phyloP scores from a whole-genome alignment of 2,888 invertebrate species.

The Volucella zonaria region DNA sequence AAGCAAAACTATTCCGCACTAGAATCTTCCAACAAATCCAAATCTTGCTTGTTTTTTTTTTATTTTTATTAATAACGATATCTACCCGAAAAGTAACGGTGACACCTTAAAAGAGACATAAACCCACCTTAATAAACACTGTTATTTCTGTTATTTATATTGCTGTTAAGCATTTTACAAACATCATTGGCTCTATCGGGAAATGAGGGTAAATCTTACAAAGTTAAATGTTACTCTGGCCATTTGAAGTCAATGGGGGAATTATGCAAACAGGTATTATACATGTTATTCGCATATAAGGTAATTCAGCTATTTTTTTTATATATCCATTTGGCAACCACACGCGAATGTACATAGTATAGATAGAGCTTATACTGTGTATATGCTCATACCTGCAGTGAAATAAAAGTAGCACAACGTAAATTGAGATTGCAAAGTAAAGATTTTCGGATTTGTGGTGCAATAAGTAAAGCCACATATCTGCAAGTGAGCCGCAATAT shows the following conservation, averaged over 20 bases:
- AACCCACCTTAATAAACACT: no score
- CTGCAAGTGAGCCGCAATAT: constrained; percentile 58
- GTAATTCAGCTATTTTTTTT: constrained; percentile 41
- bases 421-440: constrained; percentile 37
- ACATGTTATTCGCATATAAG: constrained; percentile 42
- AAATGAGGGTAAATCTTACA: constrained; percentile 20
- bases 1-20: no score
- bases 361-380: no score
- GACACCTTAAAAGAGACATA: no score
- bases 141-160: no score
- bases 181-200: constrained; percentile 8
- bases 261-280: constrained; percentile 59
- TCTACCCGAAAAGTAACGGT: no score
- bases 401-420: constrained; percentile 43
- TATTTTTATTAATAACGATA: no score
- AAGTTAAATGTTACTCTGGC: constrained; percentile 39
- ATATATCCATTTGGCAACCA: constrained; percentile 44
- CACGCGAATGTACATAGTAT: constrained; percentile 40
- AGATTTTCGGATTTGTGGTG: constrained; percentile 37
- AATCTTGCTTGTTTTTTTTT: no score
- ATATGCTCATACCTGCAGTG: constrained; percentile 30
- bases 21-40: no score
- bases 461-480: constrained; percentile 40
- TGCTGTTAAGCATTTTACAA: no score
- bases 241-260: constrained; percentile 40